phyloP scores from a whole-genome alignment of 1,140 invertebrate species.

The Drosophila serrata region DNA sequence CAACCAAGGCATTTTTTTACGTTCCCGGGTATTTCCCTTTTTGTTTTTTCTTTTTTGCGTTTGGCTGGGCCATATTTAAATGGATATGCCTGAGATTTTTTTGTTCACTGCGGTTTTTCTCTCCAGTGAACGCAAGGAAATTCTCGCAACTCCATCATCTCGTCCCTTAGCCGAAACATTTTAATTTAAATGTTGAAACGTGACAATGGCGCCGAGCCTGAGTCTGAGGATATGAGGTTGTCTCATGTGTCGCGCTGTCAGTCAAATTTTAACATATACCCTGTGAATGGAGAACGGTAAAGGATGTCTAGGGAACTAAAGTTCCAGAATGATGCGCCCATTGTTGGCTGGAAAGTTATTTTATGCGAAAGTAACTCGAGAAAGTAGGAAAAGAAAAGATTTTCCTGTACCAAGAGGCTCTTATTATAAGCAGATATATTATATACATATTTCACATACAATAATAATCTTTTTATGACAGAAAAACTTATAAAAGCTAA shows the following conservation, averaged over 20 bases:
- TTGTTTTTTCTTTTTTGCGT: conserved; percentile 21
- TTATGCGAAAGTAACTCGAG: conserved; percentile 5
- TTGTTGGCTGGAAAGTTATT: conserved; percentile 24
- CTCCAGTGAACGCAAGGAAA: conserved; percentile 45
- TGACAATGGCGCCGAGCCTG: conserved; percentile 65
- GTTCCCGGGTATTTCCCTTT: conserved; percentile 9
- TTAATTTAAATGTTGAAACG: conserved; percentile 83
- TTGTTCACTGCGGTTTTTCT: conserved; percentile 33
- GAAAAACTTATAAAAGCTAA: not conserved
- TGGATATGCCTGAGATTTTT: conserved; percentile 69
- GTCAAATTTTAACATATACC: conserved; percentile 44
- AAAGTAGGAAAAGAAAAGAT: not conserved
- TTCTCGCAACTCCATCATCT: conserved; percentile 44
- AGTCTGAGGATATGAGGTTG: conserved; percentile 62
- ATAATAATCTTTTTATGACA: not conserved
- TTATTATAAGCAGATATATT: not conserved
- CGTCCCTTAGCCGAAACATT: conserved; percentile 74
- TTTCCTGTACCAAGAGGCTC: not conserved
- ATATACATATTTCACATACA: not conserved
- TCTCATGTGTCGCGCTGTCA: conserved; percentile 60
- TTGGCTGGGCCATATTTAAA: conserved; percentile 52
- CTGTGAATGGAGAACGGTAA: conserved; percentile 14
- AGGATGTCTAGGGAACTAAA: not conserved
- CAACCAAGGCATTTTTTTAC: conserved; percentile 60
- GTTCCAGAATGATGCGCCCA: not conserved